These are phyloP conservation scores for Folsomia manolachei DNA, from an alignment of 2,888 invertebrate genomes.

Conservation along the genomic window DNA sequence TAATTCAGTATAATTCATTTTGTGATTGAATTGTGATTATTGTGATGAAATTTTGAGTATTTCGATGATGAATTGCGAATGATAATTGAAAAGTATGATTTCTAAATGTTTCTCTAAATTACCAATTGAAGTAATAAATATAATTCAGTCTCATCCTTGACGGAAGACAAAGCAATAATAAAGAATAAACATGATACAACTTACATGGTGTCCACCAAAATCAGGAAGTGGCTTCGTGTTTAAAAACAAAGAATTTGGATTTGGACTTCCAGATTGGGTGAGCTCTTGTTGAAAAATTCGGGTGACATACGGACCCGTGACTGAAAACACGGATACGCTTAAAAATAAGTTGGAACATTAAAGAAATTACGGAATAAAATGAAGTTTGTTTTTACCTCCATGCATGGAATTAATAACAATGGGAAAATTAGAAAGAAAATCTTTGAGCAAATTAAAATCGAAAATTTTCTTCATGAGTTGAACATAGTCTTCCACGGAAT, in stretches of 20 bases:
- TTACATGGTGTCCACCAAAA: slow-evolving; percentile 45
- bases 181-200: too few species aligned
- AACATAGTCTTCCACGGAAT: slow-evolving; percentile 85
- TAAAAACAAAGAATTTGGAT: slow-evolving; percentile 51
- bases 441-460: slow-evolving; percentile 78
- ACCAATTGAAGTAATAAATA: background rate
- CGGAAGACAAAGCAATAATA: background rate
- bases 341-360: background rate
- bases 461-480: slow-evolving; percentile 93
- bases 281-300: slow-evolving; percentile 83
- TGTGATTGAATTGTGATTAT: too few species aligned
- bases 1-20: too few species aligned
- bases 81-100: too few species aligned
- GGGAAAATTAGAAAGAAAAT: slow-evolving; percentile 72
- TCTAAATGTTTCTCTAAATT: too few species aligned
- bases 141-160: too few species aligned
- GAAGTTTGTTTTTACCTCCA: slow-evolving; percentile 86
- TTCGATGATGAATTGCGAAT: too few species aligned
- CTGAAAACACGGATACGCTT: slow-evolving; percentile 57
- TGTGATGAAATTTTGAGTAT: too few species aligned
- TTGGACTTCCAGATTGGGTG: slow-evolving; percentile 61
- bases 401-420: slow-evolving; percentile 91
- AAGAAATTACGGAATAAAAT: slow-evolving; percentile 6
- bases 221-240: slow-evolving; percentile 43
- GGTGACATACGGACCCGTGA: slow-evolving; percentile 92